Evolutionary conservation across 2,888 invertebrate species (phyloP), one percentile per base, ranked within the genome.

Genomic region (Epinotia ramella): DNA sequence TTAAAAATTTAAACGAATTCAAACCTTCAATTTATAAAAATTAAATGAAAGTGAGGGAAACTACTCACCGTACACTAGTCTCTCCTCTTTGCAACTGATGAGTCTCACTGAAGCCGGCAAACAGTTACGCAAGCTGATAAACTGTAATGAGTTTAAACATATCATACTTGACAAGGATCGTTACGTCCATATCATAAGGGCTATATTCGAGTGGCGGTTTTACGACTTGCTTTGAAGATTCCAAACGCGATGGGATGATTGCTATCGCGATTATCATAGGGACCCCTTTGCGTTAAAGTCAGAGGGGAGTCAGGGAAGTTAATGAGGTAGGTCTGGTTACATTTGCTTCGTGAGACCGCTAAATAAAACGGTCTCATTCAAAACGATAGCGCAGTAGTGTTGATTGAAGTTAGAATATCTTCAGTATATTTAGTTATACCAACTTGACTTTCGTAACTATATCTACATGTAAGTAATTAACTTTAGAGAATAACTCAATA

Each of bases 51-150:
- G 44, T 56, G 16, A 70, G 18, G 9, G 28, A 63, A 60, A 60
- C 49, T 64, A 53, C 76, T 76, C 67, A 76, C 76, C 76, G 18
- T 46, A 56, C 76, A 76, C 72, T 62, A n/a, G 75, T 71, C 64
- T 44, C 53, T 70, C 62, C 70, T 60, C 70, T 44, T 60, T 24
- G 56, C 75, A 71, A 75, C 75, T 75, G 75, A 75, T 75, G 65
- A 60, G 59, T 69, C 64, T 20, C 46, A n/a, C 64, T 53, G 49
- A 65, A 18, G 53, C 65, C 16, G 18, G 53, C 62, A 73, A 56
- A 67, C 53, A 67, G 67, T 75, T 75, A 70, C 75, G 70, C 70
- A 71, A 75, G 60, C 62, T 64, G 70, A 65, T 70, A 70, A 70
- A 69, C 57, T 24, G 69, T 69, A 24, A 44, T 46, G 56, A 68